These are phyloP conservation scores for Camponotus floridanus DNA, from an alignment of 1,140 invertebrate species.

Conservation along the genomic window DNA sequence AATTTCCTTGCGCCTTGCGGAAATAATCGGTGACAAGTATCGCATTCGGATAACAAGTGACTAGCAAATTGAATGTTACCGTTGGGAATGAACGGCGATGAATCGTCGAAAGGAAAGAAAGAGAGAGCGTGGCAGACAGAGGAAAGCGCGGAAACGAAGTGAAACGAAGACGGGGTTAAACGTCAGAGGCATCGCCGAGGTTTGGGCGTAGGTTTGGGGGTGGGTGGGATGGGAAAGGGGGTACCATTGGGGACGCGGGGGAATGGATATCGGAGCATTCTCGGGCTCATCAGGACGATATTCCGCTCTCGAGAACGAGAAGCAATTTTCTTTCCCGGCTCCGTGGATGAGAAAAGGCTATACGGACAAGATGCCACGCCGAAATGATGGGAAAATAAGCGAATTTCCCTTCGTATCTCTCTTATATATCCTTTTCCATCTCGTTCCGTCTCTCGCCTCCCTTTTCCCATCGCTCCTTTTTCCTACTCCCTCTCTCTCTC, in stretches of 20 bases:
- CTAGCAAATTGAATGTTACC: conserved; percentile 68
- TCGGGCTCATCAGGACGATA: conserved; percentile 84
- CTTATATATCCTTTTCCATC: conserved; percentile 76
- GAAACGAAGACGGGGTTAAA: conserved; percentile 54
- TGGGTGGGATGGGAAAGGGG: background rate
- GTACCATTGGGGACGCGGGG: conserved; percentile 17
- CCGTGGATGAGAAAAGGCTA: conserved; percentile 80
- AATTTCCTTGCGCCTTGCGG: conserved; percentile 19
- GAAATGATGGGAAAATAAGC: conserved; percentile 85
- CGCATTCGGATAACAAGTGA: conserved; percentile 67
- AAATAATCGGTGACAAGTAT: conserved; percentile 33
- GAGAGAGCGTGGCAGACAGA: background rate
- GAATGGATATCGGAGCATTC: conserved; percentile 79
- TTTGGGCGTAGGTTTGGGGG: conserved; percentile 8
- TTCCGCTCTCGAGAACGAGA: conserved; percentile 83
- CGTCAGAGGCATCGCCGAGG: conserved; percentile 56
- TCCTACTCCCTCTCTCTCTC: background rate
- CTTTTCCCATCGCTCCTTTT: background rate
- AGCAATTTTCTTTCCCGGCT: conserved; percentile 85
- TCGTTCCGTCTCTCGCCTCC: conserved; percentile 35
- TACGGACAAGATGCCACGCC: conserved; percentile 83
- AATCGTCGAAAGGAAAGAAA: conserved; percentile 9
- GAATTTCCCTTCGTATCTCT: conserved; percentile 83
- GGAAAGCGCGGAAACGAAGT: conserved; percentile 61
- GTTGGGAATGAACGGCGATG: conserved; percentile 31